Evolutionary conservation across 2,113 vertebrate species (phyloP), one percentile per base, ranked within the genome.

Genomic region (Scomber colias): DNA sequence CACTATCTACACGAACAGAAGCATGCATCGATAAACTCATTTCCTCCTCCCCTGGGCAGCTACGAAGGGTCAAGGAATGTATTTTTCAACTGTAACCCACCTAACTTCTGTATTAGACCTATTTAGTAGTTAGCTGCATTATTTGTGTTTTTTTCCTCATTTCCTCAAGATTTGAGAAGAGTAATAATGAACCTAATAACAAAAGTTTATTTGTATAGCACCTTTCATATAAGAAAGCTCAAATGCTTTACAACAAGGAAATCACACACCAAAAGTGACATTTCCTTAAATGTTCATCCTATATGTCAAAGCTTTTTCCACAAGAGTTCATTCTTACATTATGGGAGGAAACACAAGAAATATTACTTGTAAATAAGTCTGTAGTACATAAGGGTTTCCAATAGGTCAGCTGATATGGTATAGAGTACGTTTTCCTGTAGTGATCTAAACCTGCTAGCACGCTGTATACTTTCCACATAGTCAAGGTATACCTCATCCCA

Each of bases 21-120:
- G 63, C 71, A 85, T 77, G 73, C 93, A 92, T 94, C 91, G 81
- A 90, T 92, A 87, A 86, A 74, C 80, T 89, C 54, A 92, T 89
- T 91, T 92, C 86, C 89, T 80, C 14, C 68, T 79, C 75, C 35
- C 68, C 19, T 49, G 68, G 50, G 71, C 69, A 64, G 75, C 76
- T 70, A 76, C 55, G 7, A 71, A 24, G 69, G 27, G 64, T 74
- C 30, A 62, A 81, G 45, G 69, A 80, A 79, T 82, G 62, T 62
- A 40, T 51, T 79, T 86, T 70, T 78, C 61, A 78, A 66, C 69
- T 27, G 14, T 66, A 62, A 78, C 46, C 64, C 74, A 76, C 3
- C 35, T 75, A 50, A 48, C 40, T 31, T 69, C 24, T 57, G n/a
- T 35, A 17, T 81, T 11, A 70, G 50, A 60, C 19, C n/a, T 73